A percentile compares a stretch with the other conserved stretches of the same genome.
Evolutionary conservation across 1,140 invertebrate species (phyloP).

Genomic region (Chymomyza costata): DNA sequence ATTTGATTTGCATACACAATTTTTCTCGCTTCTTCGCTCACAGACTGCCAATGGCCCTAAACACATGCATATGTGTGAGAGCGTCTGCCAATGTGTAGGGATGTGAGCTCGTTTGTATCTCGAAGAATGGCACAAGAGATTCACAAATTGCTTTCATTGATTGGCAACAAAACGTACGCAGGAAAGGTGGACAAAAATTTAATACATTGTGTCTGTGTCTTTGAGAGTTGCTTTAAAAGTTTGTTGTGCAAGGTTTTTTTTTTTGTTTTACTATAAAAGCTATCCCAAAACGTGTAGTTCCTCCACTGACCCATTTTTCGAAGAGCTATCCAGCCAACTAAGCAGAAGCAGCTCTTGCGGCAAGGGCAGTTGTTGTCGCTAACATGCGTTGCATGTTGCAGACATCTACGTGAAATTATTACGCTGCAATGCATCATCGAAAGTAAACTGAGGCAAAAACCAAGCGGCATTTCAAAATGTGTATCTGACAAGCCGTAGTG

Average conservation of each 20-base stretch:
- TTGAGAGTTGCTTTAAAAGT: too few relatives aligned
- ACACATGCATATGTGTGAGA: conserved; percentile 11
- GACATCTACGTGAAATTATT: conserved; percentile 68
- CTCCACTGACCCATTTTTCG: conserved; percentile 26
- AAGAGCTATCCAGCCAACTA: background rate
- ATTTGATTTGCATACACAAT: conserved; percentile 67
- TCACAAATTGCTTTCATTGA: conserved; percentile 70
- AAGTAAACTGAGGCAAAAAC: conserved; percentile 50
- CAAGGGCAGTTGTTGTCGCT: conserved; percentile 33
- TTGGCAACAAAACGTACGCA: conserved; percentile 50
- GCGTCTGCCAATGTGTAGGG: conserved; percentile 21
- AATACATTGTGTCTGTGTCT: too few relatives aligned
- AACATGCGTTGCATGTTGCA: conserved; percentile 42
- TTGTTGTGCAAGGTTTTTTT: too few relatives aligned
- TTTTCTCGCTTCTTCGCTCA: conserved; percentile 26
- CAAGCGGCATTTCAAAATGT: conserved; percentile 29
- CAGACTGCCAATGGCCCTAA: conserved; percentile 41
- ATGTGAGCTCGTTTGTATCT: conserved; percentile 54
- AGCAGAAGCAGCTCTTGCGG: conserved; percentile 8
- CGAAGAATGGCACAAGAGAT: conserved; percentile 61
- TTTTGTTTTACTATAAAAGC: too few relatives aligned
- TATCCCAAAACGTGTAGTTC: too few relatives aligned
- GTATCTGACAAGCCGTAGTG: conserved; percentile 51
- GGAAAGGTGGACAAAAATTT: background rate
- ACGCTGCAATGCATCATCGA: conserved; percentile 66